phyloP scores from a whole-genome alignment of 2,797 vertebrate genomes.

The Lagocephalus sceleratus region DNA sequence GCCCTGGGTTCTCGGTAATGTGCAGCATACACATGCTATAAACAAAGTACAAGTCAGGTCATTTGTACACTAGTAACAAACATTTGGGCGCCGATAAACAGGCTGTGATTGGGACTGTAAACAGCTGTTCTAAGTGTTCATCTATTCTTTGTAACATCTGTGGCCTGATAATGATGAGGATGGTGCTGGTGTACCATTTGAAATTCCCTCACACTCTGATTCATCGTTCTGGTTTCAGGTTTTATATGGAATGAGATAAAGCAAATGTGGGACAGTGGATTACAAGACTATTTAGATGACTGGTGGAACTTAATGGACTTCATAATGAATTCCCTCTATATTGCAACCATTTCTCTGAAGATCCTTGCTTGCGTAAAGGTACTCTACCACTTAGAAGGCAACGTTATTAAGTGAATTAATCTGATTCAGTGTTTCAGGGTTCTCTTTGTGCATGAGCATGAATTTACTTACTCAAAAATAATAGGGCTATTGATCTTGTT shows the following conservation, averaged over 20 bases:
- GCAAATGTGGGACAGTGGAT: conserved; percentile 98
- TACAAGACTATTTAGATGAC: conserved; percentile 93
- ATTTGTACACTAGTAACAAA: conserved; percentile 2
- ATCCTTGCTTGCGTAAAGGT: conserved; percentile 93
- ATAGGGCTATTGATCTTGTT: conserved; percentile 1
- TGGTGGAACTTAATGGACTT: conserved; percentile 99
- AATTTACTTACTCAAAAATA: too few relatives aligned
- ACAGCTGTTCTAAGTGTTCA: not conserved
- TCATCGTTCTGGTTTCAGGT: conserved; percentile 69
- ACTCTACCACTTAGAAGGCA: conserved; percentile 33
- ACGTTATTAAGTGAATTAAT: too few relatives aligned
- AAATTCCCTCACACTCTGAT: not conserved
- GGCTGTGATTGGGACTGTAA: not conserved
- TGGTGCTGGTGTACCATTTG: conserved; percentile 1
- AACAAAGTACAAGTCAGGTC: not conserved
- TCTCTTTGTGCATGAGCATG: too few relatives aligned
- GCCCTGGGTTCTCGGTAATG: conserved; percentile 97
- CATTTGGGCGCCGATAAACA: not conserved
- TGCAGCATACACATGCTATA: conserved; percentile 2
- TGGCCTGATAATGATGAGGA: not conserved
- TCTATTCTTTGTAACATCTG: not conserved
- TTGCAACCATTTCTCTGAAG: conserved; percentile 96
- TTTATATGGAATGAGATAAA: conserved; percentile 99
- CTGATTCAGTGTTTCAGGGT: too few relatives aligned
- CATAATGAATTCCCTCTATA: conserved; percentile 96